Evolutionary conservation across 2,797 vertebrate species (phyloP), one percentile per base, ranked within the genome.

Genomic region (Lateolabrax maculatus): DNA sequence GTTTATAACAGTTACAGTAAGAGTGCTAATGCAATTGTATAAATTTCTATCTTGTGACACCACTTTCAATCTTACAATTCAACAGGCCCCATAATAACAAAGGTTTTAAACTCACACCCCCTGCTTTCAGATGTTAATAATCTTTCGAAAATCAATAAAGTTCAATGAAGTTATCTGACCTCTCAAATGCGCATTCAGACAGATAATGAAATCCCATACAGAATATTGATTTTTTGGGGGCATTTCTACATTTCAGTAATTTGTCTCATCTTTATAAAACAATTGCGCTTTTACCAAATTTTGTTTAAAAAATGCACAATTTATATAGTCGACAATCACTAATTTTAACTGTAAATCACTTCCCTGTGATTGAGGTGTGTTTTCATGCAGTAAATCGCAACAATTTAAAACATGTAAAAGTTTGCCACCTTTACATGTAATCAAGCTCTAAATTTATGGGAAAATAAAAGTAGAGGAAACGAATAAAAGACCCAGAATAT

Each of bases 221-320:
- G 91, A 90, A 51, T 88, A 97, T 97, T 95, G 96, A 97, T 97
- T 96, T 95, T 96, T 95, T 94, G 94, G 93, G 94, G 95, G 93
- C 91, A 93, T 95, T 96, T 91, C 93, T 93, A 96, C 92, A 92
- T 93, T 93, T 95, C 84, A 92, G 19, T 53, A 52, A 63, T 89
- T 91, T 85, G 90, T 93, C 88, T 94, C 93, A 94, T 96, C 94
- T 95, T 93, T 21, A 51, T 19, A n/a, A 94, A 92, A 94, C 6
- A 94, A 95, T 90, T 93, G 91, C 86, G 93, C 84, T 75, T 94
- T 95, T 87, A 94, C 74, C 90, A 92, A 89, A 92, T 96, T 95
- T 51, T 56, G 23, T 55, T 74, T 0, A 56, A 36, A 62, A 41
- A 52, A 6, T 34, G 8, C 3, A 27, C 70, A 16, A 12, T 27